A percentile compares a stretch with the other conserved stretches of the same genome.
These are phyloP conservation scores for Agriopis leucophaearia DNA, from an alignment of 2,888 invertebrate genomes.

Conservation along the genomic window DNA sequence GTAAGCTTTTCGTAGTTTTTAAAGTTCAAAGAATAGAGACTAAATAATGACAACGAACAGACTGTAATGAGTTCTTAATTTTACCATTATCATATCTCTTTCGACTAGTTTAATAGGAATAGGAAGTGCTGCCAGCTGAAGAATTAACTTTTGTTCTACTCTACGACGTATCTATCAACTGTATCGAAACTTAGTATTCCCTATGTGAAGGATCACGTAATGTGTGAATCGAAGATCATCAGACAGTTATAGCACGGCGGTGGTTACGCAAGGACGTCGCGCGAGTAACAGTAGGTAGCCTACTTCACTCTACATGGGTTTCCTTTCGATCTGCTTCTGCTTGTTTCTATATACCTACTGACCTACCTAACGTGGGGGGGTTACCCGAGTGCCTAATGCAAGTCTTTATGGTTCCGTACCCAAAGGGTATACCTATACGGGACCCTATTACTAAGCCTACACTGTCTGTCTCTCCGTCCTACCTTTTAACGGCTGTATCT, in stretches of 20 bases:
- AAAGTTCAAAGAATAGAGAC: no score
- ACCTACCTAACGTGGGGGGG: no score
- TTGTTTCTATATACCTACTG: neutral
- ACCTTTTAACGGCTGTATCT: no score
- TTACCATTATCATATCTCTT: no score
- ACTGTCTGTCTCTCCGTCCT: no score
- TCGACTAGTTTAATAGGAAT: neutral
- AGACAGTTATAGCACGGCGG: slow-evolving; percentile 16
- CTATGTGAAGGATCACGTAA: slow-evolving; percentile 21
- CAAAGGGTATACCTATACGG: no score
- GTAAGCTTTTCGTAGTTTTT: no score
- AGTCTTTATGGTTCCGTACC: no score
- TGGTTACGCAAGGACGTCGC: slow-evolving; percentile 42
- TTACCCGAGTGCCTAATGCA: no score
- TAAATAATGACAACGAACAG: no score
- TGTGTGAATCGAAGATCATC: slow-evolving; percentile 21
- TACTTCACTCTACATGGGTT: slow-evolving; percentile 37
- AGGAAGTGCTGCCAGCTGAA: neutral
- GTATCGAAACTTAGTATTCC: slow-evolving; percentile 27
- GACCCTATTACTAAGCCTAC: no score
- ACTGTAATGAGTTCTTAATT: no score
- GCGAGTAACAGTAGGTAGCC: slow-evolving; percentile 37
- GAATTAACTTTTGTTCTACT: neutral
- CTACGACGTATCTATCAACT: slow-evolving; percentile 13
- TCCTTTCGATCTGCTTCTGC: slow-evolving; percentile 46